Base-by-base conservation (phyloP, 2,888 invertebrate genomes). In the Cataglyphis altisquamis region DNA sequence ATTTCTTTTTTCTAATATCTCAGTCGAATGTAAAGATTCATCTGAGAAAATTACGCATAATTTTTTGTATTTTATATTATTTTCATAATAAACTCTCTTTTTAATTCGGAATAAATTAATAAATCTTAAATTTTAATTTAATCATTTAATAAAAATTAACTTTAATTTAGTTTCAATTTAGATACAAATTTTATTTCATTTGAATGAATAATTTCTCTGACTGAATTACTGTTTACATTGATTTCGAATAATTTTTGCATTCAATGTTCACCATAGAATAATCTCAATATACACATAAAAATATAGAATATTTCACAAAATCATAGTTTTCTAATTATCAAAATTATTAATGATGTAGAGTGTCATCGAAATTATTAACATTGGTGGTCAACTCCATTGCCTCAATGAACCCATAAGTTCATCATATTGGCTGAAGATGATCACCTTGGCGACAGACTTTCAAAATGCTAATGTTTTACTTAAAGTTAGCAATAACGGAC, bases 391-490 rank as follows among this genome's bases (percentile, higher is more conserved):
- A 55, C 88, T 94, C 0, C 91, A 91, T 64, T 91, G 92, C 78
- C 86, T 91, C 3, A 88, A 92, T 36, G 89, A 88, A 39, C 64
- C 86, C 3, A 77, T 91, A 0, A 91, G 83, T 62, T 80, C 92
- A 0, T 66, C 90, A 1, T 90, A 90, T 68, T 95, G 95, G 95
- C 77, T 95, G 29, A 94, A 94, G 77, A 90, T 92, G 52, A 88
- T 96, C 12, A 94, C 94, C n/a, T 92, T 97, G 21, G 96, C 97
- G 0, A 96, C 96, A 48, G 97, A 97, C 92, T 96, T 97, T 83
- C 97, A 97, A 91, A 96, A 96, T 88, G 96, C 96, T 90, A 97
- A 97, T 91, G 94, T 96, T 5, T 93, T 96, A 68, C 91, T 97
- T n/a, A 94, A 92, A 84, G 85, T 90, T 63, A 90, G 90, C 55